Percentiles rank a stretch among this genome's conserved stretches.
Evolutionary conservation across 64 coral and sea anemone genomes (phyloP).

Genomic region (Actinia tenebrosa): DNA sequence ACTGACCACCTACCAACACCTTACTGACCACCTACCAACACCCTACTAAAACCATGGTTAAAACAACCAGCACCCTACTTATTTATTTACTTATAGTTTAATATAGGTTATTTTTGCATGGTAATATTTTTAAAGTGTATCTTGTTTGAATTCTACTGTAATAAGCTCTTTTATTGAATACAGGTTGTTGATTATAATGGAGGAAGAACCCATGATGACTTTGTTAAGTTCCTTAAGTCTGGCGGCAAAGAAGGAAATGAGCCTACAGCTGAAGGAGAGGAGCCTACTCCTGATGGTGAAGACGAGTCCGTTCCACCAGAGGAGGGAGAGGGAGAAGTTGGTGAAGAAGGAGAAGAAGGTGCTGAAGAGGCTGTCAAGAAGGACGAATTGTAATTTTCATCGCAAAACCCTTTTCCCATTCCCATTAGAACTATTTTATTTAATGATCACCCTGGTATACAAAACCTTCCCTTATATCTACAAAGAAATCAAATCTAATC

Average conservation of each 20-base stretch:
- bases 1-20: too few relatives aligned
- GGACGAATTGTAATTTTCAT: conserved; percentile 81
- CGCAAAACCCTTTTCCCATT: background rate
- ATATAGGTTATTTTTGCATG: too few relatives aligned
- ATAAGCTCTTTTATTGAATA: background rate
- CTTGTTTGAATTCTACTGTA: too few relatives aligned
- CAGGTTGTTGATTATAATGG: conserved; percentile 97
- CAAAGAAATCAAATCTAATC: background rate
- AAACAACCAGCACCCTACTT: too few relatives aligned
- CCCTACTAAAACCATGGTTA: too few relatives aligned
- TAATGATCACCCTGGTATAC: background rate
- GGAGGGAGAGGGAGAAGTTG: conserved; percentile 23
- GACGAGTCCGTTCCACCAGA: conserved; percentile 17
- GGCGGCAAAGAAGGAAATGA: conserved; percentile 80
- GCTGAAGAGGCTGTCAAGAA: conserved; percentile 35
- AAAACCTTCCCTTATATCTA: background rate
- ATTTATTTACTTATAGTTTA: too few relatives aligned
- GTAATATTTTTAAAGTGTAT: too few relatives aligned
- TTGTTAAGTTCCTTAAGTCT: conserved; percentile 84
- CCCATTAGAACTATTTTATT: background rate
- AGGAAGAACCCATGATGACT: conserved; percentile 83
- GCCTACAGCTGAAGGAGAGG: conserved; percentile 54
- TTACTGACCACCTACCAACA: too few relatives aligned
- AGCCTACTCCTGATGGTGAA: conserved; percentile 63
- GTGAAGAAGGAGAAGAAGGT: conserved; percentile 43